Base-by-base conservation (phyloP, 1,140 invertebrate genomes). In the Hormaphis cornu region DNA sequence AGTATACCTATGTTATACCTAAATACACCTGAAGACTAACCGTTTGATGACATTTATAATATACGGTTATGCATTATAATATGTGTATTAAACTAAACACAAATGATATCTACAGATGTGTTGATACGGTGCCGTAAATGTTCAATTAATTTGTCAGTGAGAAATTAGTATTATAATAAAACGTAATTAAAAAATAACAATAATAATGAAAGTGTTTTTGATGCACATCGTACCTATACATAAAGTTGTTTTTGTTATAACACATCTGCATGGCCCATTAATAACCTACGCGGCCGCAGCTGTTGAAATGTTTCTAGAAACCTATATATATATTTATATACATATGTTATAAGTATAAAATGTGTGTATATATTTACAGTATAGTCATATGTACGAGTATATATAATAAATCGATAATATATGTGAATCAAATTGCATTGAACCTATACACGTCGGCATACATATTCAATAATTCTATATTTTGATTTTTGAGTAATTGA, bases 111-210 rank as follows among this genome's bases (percentile, higher is more conserved):
- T 44, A 48, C 44, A 48, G 8, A 58, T 58, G 33, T 16, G 61
- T 16, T 8, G 14, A 61, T 46, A 40, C 28, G 37, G 8, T 59
- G 14, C 30, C 33, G 24, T 50, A 50, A 58, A 58, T 37, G 61
- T 66, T 66, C 61, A 66, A 66, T 66, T 66, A 48, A 50, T 66
- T 50, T 50, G 44, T 50, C 44, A 30, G 44, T 33, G 30, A 50
- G 20, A 50, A 66, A 66, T 66, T 66, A 50, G 44, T 66, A 66
- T 35, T 4, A 66, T 66, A 48, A 66, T 46, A 66, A 66, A 48
- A 50, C 44, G 50, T 63, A 42, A 63, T 63, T 63, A 63, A 44
- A 44, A n/a, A 44, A 46, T n/a, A 18, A 59, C 24, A 63, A 44
- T 44, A 63, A 63, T 12, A 63, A 63, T 35, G 42, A 50, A 33